Conservation (phyloP, 2,797 vertebrate genomes). For the Chromis chromis region DNA sequence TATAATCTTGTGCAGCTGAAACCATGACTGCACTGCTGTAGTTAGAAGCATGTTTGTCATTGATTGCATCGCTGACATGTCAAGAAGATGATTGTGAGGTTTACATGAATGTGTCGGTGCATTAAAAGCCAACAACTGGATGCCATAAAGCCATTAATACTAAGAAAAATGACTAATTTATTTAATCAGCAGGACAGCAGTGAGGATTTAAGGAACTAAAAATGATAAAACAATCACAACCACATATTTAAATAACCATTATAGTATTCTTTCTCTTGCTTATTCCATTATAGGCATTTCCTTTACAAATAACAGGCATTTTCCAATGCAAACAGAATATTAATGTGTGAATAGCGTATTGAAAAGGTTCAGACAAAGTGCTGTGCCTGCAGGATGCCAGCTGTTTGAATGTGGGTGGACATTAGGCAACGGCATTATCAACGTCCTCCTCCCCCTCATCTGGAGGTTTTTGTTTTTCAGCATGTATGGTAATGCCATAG, state of each 20-base stretch:
- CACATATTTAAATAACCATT: background rate
- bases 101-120: background rate
- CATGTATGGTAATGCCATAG: slow-evolving; percentile 3
- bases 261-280: background rate
- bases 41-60: slow-evolving; percentile 1
- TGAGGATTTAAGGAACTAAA: background rate
- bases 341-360: slow-evolving; percentile 42
- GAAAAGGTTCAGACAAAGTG: slow-evolving; percentile 56
- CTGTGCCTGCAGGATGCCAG: slow-evolving; percentile 58
- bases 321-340: slow-evolving; percentile 36
- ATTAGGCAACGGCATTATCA: slow-evolving; percentile 51
- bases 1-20: background rate
- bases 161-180: slow-evolving; percentile 4
- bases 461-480: slow-evolving; percentile 18
- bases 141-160: background rate
- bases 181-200: background rate
- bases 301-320: slow-evolving; percentile 24
- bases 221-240: slow-evolving; percentile 1
- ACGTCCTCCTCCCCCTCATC: slow-evolving; percentile 19
- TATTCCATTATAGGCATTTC: slow-evolving; percentile 16
- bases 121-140: background rate
- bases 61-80: slow-evolving; percentile 14
- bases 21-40: background rate
- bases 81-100: slow-evolving; percentile 15
- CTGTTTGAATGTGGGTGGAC: slow-evolving; percentile 56